Evolutionary conservation across 2,113 vertebrate species (phyloP).

Genomic region (Sminthopsis crassicaudata): DNA sequence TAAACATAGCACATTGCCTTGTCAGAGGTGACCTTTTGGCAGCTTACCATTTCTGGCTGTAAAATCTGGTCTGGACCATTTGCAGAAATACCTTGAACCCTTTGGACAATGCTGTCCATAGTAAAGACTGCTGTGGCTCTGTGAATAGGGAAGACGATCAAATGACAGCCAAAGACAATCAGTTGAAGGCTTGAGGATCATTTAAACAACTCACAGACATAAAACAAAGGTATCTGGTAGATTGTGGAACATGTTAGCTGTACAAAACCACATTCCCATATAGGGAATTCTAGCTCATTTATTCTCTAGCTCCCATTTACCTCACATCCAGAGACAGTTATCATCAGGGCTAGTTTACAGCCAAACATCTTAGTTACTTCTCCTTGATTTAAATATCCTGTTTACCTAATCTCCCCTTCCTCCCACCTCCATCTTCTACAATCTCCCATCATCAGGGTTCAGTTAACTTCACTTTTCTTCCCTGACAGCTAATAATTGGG

Average conservation of each 20-base stretch:
- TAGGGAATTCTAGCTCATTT: background rate
- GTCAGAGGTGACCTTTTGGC: no score
- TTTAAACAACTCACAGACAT: background rate
- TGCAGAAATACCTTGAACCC: background rate
- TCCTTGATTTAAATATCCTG: background rate
- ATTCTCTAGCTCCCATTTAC: background rate
- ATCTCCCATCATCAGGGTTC: background rate
- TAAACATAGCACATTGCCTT: no score
- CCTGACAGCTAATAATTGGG: background rate
- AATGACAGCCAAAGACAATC: background rate
- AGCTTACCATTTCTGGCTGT: background rate
- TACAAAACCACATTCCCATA: background rate
- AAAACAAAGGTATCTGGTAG: background rate
- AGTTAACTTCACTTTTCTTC: background rate
- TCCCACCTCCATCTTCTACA: background rate
- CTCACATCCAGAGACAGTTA: background rate
- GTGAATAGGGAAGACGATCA: background rate
- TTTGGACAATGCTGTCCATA: background rate
- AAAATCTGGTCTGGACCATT: background rate
- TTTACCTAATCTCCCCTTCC: background rate
- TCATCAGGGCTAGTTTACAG: background rate
- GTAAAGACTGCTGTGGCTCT: background rate
- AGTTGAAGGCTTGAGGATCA: background rate
- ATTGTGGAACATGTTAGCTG: background rate
- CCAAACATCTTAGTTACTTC: background rate